A percentile compares a stretch with the other conserved stretches of the same genome.
phyloP scores from a whole-genome alignment of 2,888 invertebrate species.

The Achlya flavicornis region DNA sequence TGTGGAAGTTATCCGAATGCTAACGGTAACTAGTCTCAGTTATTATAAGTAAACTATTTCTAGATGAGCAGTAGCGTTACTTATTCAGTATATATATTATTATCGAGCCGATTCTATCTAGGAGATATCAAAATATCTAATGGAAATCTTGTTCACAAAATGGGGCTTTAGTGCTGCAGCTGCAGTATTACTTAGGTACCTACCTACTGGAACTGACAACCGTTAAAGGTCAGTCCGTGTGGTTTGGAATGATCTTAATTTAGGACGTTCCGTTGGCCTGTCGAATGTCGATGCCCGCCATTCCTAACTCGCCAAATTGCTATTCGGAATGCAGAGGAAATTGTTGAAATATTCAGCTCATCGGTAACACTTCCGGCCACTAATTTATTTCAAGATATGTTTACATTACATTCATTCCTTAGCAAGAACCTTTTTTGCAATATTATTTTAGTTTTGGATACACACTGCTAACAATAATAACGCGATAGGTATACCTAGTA shows the following conservation, averaged over 20 bases:
- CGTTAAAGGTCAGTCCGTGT: not conserved
- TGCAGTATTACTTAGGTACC: too few species aligned
- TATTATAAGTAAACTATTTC: not conserved
- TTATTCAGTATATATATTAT: not conserved
- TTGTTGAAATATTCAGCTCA: not conserved
- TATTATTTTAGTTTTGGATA: constrained; percentile 16
- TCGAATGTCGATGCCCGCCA: not conserved
- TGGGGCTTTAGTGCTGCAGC: too few species aligned
- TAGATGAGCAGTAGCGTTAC: not conserved
- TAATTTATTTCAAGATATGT: not conserved
- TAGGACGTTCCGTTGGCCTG: not conserved
- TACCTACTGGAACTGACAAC: not conserved
- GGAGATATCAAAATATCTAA: too few species aligned
- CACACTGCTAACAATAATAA: not conserved
- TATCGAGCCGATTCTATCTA: not conserved
- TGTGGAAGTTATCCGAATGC: constrained; percentile 1
- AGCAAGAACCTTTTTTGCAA: not conserved
- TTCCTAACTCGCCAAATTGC: not conserved
- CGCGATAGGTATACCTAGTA: not conserved
- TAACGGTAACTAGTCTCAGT: not conserved
- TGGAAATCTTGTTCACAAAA: not conserved
- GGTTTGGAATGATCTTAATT: constrained; percentile 3
- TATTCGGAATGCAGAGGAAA: not conserved
- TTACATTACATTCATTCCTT: not conserved
- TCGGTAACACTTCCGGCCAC: not conserved